Evolutionary conservation across 2,113 vertebrate genomes (phyloP).

Genomic region (Paralichthys olivaceus): DNA sequence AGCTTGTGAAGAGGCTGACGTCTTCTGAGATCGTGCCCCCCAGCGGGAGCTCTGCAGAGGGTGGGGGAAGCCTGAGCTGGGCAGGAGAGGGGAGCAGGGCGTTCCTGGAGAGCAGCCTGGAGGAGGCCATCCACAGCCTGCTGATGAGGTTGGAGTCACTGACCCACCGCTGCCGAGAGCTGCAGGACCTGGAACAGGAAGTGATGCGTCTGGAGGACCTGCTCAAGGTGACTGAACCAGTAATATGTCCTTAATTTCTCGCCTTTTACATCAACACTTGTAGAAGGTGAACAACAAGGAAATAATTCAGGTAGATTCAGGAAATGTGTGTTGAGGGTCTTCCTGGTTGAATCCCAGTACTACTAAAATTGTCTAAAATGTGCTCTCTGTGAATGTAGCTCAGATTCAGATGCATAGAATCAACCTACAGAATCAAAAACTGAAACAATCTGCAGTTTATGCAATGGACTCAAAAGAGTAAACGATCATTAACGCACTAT

Average conservation of each 20-base stretch:
- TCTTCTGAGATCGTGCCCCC: slow-evolving; percentile 84
- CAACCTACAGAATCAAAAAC: too few relatives aligned
- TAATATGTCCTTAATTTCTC: background rate
- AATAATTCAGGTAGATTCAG: too few relatives aligned
- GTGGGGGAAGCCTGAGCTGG: slow-evolving; percentile 80
- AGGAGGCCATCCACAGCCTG: slow-evolving; percentile 92
- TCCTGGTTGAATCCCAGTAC: too few relatives aligned
- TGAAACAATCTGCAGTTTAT: too few relatives aligned
- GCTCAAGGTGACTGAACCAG: slow-evolving; percentile 86
- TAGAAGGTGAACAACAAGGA: too few relatives aligned
- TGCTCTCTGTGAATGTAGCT: too few relatives aligned
- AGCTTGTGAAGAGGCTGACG: slow-evolving; percentile 94
- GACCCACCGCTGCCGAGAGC: slow-evolving; percentile 91
- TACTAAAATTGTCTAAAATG: too few relatives aligned
- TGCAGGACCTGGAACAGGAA: slow-evolving; percentile 94
- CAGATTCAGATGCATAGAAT: too few relatives aligned
- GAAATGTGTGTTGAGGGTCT: too few relatives aligned
- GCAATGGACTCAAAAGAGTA: background rate
- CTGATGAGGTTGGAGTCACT: slow-evolving; percentile 90
- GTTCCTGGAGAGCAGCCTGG: slow-evolving; percentile 90
- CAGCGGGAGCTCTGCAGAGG: slow-evolving; percentile 30
- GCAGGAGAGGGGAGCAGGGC: slow-evolving; percentile 88
- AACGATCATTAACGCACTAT: background rate
- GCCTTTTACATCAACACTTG: background rate
- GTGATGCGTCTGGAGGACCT: slow-evolving; percentile 94